Percentiles rank a stretch among this genome's conserved stretches.
phyloP scores from a whole-genome alignment of 35 echinoderm and acorn worm species.

The Heliocidaris tuberculata region DNA sequence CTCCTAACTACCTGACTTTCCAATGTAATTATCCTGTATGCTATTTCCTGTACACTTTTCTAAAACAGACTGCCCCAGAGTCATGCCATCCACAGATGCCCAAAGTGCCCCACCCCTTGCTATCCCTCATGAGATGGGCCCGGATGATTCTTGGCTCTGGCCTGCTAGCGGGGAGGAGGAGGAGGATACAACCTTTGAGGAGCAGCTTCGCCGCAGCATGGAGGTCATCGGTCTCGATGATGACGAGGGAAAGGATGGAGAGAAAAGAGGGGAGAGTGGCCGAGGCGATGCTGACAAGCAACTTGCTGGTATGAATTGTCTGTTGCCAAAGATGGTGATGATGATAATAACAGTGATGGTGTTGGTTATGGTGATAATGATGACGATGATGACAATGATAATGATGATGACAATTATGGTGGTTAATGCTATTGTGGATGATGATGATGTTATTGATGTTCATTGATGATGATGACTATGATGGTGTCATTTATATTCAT shows the following conservation, averaged over 20 bases:
- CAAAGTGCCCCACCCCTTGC: neutral
- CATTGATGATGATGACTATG: too few species aligned
- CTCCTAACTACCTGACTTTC: too few species aligned
- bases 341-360: too few species aligned
- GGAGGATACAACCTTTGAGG: neutral
- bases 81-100: neutral
- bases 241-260: neutral
- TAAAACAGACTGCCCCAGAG: neutral
- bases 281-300: neutral
- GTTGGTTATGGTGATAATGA: too few species aligned
- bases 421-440: too few species aligned
- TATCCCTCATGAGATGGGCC: neutral
- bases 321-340: too few species aligned
- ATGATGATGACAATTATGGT: too few species aligned
- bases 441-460: too few species aligned
- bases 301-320: neutral
- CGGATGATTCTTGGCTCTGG: slow-evolving; percentile 37
- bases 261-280: neutral
- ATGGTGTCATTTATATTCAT: neutral
- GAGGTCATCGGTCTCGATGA: neutral
- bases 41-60: too few species aligned
- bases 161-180: slow-evolving; percentile 21
- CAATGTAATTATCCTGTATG: too few species aligned
- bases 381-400: too few species aligned
- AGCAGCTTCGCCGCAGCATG: slow-evolving; percentile 20